phyloP scores from a whole-genome alignment of 1,140 invertebrate species.

The Sitophilus oryzae region DNA sequence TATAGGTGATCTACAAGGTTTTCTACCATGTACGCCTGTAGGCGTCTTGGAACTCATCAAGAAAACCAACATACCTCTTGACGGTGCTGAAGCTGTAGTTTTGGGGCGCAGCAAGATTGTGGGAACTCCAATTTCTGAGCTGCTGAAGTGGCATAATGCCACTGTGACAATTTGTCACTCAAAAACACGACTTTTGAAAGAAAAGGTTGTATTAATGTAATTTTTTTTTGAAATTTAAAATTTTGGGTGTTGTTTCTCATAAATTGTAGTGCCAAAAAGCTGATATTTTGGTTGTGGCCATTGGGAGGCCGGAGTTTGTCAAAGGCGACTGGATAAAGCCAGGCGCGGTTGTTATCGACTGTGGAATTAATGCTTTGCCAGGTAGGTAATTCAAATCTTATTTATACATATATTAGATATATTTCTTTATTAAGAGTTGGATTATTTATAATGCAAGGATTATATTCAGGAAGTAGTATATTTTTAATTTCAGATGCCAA shows the following conservation, averaged over 20 bases:
- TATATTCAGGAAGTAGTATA: too few relatives aligned
- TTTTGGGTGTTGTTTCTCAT: background rate
- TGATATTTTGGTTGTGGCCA: slow-evolving; percentile 95
- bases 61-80: slow-evolving; percentile 69
- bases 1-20: slow-evolving; percentile 77
- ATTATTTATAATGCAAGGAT: too few relatives aligned
- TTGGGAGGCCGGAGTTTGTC: slow-evolving; percentile 87
- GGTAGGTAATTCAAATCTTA: too few relatives aligned
- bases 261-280: slow-evolving; percentile 54
- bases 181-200: slow-evolving; percentile 76
- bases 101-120: slow-evolving; percentile 97
- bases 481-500: too few relatives aligned
- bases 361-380: slow-evolving; percentile 92
- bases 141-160: slow-evolving; percentile 94
- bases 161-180: slow-evolving; percentile 97
- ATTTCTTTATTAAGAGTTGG: too few relatives aligned
- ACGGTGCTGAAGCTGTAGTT: slow-evolving; percentile 86
- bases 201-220: slow-evolving; percentile 64
- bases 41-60: slow-evolving; percentile 91
- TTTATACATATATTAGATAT: too few relatives aligned
- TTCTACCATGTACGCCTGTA: slow-evolving; percentile 89
- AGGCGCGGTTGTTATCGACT: slow-evolving; percentile 98
- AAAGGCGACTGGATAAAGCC: slow-evolving; percentile 96
- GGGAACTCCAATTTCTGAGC: slow-evolving; percentile 87
- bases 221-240: slow-evolving; percentile 4